These are phyloP conservation scores for Craseonycteris thonglongyai DNA, from an alignment of 2,113 vertebrate genomes.

Conservation along the genomic window DNA sequence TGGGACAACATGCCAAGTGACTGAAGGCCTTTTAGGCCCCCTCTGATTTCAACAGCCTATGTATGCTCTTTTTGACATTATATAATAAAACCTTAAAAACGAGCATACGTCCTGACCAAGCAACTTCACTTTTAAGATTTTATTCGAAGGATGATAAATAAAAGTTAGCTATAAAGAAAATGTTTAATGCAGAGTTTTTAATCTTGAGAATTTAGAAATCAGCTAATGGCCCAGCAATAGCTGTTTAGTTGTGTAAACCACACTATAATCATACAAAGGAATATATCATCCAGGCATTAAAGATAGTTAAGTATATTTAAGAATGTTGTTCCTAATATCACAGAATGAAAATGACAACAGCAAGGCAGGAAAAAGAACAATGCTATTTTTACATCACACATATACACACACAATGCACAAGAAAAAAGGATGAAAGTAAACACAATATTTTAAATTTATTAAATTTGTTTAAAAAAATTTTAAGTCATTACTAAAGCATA, in stretches of 20 bases:
- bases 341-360: background rate
- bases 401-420: background rate
- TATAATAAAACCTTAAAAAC: background rate
- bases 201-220: background rate
- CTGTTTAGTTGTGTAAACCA: background rate
- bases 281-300: background rate
- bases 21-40: background rate
- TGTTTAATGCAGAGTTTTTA: slow-evolving; percentile 3
- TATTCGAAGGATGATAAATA: background rate
- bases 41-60: background rate
- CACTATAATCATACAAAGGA: background rate
- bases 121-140: background rate
- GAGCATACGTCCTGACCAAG: background rate
- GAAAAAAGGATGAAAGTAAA: background rate
- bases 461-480: too few species aligned
- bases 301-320: background rate
- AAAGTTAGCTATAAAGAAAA: background rate
- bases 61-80: background rate
- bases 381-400: background rate
- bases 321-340: background rate
- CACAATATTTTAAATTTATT: background rate
- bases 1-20: background rate
- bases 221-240: background rate
- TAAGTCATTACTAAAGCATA: background rate
- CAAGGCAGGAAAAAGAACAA: background rate